Conservation (phyloP, 2,113 vertebrate species). For the Aythya baeri region DNA sequence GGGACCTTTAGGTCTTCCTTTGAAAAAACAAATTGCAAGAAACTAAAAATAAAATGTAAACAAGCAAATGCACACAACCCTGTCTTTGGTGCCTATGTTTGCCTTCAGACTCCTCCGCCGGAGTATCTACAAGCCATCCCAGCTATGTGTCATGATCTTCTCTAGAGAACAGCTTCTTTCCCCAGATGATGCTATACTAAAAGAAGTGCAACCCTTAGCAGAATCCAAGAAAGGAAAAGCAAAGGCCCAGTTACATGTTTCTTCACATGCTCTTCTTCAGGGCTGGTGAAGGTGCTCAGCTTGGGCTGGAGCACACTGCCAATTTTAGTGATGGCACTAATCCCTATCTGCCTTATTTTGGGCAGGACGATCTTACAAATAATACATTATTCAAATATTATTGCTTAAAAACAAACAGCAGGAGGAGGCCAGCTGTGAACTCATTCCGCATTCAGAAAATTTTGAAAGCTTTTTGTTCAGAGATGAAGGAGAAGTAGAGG, state of each 20-base stretch:
- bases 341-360: neutral
- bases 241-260: neutral
- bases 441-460: neutral
- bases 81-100: neutral
- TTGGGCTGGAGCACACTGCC: accelerated
- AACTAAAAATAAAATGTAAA: neutral
- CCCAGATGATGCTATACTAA: neutral
- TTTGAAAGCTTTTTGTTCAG: constrained; percentile 27
- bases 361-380: neutral
- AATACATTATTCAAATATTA: neutral
- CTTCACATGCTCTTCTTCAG: neutral
- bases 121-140: neutral
- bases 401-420: constrained; percentile 25
- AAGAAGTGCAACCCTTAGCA: neutral
- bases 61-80: neutral
- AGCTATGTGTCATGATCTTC: neutral
- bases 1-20: neutral
- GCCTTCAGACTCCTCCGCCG: neutral
- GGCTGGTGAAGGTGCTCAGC: accelerated
- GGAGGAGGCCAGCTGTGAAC: constrained; percentile 14
- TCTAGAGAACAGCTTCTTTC: neutral
- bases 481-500: constrained; percentile 55
- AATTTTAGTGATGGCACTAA: neutral
- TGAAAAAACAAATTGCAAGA: neutral
- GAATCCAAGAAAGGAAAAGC: neutral